Conservation (phyloP, 2,888 invertebrate genomes). For the Xanthorhoe spadicearia region DNA sequence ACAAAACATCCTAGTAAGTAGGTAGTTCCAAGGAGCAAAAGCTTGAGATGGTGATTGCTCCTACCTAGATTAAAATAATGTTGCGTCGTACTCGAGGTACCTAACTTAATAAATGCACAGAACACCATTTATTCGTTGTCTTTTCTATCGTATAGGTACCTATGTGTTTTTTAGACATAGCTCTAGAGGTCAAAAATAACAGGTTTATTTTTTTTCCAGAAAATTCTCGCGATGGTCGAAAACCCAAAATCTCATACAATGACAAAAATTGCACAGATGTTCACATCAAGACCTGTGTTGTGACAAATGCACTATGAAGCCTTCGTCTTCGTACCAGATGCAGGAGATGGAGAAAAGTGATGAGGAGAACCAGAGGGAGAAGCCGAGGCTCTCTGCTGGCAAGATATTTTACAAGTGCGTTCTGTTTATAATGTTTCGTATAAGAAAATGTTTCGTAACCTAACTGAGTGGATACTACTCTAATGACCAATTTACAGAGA, state of each 20-base stretch:
- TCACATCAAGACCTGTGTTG: slow-evolving; percentile 52
- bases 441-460: no score
- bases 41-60: background rate
- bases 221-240: slow-evolving; percentile 17
- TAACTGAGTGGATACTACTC: no score
- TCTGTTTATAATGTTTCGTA: no score
- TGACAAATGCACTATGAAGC: slow-evolving; percentile 61
- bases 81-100: no score
- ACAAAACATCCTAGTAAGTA: no score
- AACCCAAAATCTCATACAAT: slow-evolving; percentile 1
- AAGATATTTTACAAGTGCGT: slow-evolving; percentile 71
- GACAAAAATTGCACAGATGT: slow-evolving; percentile 14
- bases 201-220: slow-evolving; percentile 4
- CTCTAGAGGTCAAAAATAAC: background rate
- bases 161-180: no score
- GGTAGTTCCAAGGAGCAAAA: background rate
- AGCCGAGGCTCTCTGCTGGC: slow-evolving; percentile 65
- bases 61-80: no score
- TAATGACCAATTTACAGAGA: no score
- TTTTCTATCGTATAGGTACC: no score
- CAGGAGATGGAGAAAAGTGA: slow-evolving; percentile 57
- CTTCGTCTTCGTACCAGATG: slow-evolving; percentile 72
- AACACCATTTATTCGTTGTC: no score
- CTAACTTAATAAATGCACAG: no score
- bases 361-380: slow-evolving; percentile 59